These are phyloP conservation scores for Muscicapa striata DNA, from an alignment of 2,797 vertebrate species.

Conservation along the genomic window DNA sequence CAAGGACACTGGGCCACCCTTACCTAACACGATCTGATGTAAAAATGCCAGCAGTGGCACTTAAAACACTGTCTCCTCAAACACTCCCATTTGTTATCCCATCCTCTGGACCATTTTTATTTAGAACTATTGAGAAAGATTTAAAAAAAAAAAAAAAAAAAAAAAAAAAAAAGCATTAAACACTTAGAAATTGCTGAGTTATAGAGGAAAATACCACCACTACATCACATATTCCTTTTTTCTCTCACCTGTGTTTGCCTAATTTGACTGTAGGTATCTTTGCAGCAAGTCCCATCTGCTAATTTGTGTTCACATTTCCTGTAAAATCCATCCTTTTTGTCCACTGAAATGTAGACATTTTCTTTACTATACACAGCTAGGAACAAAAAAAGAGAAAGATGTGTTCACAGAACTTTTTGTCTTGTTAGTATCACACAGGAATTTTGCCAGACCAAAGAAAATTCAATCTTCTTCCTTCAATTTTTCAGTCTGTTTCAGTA, in stretches of 20 bases:
- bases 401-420: neutral
- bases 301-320: neutral
- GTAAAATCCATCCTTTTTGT: neutral
- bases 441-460: conserved; percentile 25
- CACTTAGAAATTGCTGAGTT: neutral
- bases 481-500: neutral
- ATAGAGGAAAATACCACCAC: neutral
- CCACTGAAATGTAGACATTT: neutral
- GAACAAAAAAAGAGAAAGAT: neutral
- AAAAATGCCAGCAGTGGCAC: neutral
- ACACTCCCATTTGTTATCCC: neutral
- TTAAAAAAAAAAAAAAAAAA: neutral
- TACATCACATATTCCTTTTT: neutral
- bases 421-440: neutral
- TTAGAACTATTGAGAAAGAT: neutral
- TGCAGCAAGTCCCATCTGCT: neutral
- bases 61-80: neutral
- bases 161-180: neutral
- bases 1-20: neutral
- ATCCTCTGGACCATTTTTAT: neutral
- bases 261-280: neutral
- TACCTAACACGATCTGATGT: neutral
- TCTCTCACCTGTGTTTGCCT: neutral
- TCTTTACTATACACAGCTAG: neutral
- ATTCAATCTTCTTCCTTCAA: neutral